Conservation (phyloP, 2,797 vertebrate species). For the Cyclura pinguis region DNA sequence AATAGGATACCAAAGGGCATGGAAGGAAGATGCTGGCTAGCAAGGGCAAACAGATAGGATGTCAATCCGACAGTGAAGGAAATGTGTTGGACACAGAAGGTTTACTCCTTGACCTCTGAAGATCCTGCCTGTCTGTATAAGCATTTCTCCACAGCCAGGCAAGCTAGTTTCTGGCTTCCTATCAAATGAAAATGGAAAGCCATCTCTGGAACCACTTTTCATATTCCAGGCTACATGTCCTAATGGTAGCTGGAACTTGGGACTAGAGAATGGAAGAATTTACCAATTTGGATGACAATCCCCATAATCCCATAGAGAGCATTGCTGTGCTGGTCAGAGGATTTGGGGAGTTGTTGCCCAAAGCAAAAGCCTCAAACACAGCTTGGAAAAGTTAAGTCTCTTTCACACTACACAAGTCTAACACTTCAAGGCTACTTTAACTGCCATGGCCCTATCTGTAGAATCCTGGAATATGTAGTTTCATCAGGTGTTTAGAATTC, state of each 20-base stretch:
- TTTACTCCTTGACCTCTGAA: neutral
- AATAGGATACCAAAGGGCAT: neutral
- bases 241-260: neutral
- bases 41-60: neutral
- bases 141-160: neutral
- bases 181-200: neutral
- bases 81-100: neutral
- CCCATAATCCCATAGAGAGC: too few species aligned
- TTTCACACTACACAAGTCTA: too few species aligned
- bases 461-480: neutral
- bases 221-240: neutral
- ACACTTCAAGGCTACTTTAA: too few species aligned
- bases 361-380: too few species aligned
- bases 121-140: neutral
- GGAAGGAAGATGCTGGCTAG: neutral
- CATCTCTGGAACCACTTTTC: neutral
- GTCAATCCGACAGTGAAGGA: neutral
- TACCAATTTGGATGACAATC: neutral
- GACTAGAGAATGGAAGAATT: neutral
- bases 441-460: too few species aligned
- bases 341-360: too few species aligned
- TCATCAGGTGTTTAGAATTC: neutral
- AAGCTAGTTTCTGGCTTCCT: neutral
- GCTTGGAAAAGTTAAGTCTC: too few species aligned
- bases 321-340: too few species aligned